Percentiles rank a stretch among this genome's conserved stretches.
These are phyloP conservation scores for Gobio gobio DNA, from an alignment of 2,113 vertebrate species.

Conservation along the genomic window DNA sequence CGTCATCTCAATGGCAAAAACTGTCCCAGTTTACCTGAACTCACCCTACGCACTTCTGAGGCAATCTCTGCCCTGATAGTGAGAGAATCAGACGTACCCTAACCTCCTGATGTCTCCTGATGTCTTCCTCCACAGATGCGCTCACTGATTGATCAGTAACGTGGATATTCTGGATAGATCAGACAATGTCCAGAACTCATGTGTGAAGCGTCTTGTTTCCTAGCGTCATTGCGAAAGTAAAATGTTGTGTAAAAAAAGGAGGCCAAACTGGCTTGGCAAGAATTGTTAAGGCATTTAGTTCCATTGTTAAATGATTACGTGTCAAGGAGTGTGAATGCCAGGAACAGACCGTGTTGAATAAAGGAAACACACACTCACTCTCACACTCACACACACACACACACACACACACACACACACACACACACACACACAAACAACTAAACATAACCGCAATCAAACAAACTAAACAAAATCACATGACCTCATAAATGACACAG, in stretches of 20 bases:
- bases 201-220: background rate
- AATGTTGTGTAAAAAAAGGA: conserved; percentile 53
- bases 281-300: background rate
- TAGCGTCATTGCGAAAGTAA: background rate
- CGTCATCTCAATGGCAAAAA: too few relatives aligned
- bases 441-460: too few relatives aligned
- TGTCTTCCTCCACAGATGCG: background rate
- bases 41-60: too few relatives aligned
- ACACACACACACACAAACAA: too few relatives aligned
- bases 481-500: too few relatives aligned
- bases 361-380: background rate
- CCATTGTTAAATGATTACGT: background rate
- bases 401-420: too few relatives aligned
- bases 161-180: background rate
- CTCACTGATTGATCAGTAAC: background rate
- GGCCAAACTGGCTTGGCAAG: conserved; percentile 66
- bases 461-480: too few relatives aligned
- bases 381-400: too few relatives aligned
- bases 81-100: background rate
- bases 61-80: background rate
- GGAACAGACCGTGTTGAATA: background rate
- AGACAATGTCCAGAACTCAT: background rate
- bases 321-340: background rate
- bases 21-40: too few relatives aligned
- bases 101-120: background rate